These are phyloP conservation scores for Leptopilina myrica DNA, from an alignment of 2,888 invertebrate species.

Conservation along the genomic window DNA sequence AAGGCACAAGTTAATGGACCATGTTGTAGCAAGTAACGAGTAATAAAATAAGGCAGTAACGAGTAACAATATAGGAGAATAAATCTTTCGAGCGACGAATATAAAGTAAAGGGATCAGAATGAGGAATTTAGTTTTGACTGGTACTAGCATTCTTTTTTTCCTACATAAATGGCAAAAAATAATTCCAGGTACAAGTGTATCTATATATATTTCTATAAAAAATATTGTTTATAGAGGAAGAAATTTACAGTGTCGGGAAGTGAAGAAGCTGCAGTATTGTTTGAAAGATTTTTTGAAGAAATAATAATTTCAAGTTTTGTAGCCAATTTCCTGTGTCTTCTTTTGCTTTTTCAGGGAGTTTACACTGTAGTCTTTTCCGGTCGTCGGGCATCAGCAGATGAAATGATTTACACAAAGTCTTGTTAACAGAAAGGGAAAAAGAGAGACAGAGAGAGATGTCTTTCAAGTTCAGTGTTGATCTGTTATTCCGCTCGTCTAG, in stretches of 20 bases:
- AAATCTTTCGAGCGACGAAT: conserved; percentile 29
- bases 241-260: conserved; percentile 7
- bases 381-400: not conserved
- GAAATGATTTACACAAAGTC: conserved; percentile 17
- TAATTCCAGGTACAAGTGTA: too few species aligned
- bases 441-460: not conserved
- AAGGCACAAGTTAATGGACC: conserved; percentile 24
- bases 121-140: not conserved
- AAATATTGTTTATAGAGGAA: not conserved
- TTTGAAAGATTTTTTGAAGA: conserved; percentile 11
- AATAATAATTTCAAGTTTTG: not conserved
- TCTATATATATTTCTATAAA: too few species aligned
- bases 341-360: conserved; percentile 13
- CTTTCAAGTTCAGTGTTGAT: conserved; percentile 32
- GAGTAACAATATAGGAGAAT: conserved; percentile 29
- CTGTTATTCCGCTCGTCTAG: not conserved
- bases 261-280: not conserved
- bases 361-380: conserved; percentile 10
- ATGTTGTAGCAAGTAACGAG: conserved; percentile 24
- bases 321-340: conserved; percentile 28
- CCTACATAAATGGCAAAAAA: not conserved
- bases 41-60: conserved; percentile 33
- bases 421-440: not conserved
- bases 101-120: not conserved
- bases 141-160: not conserved